Evolutionary conservation across 2,113 vertebrate species (phyloP).

Genomic region (Thunnus maccoyii): DNA sequence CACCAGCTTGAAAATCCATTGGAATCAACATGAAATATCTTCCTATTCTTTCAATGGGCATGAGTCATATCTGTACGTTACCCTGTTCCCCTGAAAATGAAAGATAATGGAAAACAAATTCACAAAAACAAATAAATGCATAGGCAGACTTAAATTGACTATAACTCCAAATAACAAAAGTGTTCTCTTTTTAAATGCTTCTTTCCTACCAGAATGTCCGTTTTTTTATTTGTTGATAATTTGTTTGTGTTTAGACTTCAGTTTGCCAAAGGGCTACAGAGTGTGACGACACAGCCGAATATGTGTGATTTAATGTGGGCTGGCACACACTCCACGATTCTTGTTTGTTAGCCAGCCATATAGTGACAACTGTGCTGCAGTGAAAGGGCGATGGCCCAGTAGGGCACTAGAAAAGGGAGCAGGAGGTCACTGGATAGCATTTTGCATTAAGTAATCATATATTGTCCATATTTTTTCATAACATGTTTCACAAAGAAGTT

Average conservation of each 20-base stretch:
- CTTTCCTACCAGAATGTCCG: background rate
- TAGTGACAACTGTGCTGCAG: conserved; percentile 60
- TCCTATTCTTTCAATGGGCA: too few species aligned
- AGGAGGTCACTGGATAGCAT: conserved; percentile 39
- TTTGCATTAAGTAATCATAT: conserved; percentile 27
- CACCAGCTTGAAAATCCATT: background rate
- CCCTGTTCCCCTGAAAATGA: too few species aligned
- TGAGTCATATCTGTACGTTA: too few species aligned
- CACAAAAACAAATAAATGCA: background rate
- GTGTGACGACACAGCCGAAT: conserved; percentile 34
- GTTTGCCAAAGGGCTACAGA: conserved; percentile 31
- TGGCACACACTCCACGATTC: conserved; percentile 48
- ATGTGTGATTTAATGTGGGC: conserved; percentile 65
- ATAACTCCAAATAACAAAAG: too few species aligned
- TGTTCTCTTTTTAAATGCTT: background rate
- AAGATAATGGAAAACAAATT: background rate
- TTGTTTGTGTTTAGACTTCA: conserved; percentile 38
- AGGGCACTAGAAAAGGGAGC: conserved; percentile 39
- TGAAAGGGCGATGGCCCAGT: conserved; percentile 56
- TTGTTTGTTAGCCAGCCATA: conserved; percentile 46
- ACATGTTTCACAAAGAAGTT: background rate
- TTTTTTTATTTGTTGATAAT: conserved; percentile 15
- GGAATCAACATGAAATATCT: background rate
- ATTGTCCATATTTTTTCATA: background rate
- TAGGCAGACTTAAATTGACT: background rate